Percentiles rank a stretch among this genome's conserved stretches.
Conservation (phyloP, 2,113 vertebrate species). For the Dascyllus trimaculatus region DNA sequence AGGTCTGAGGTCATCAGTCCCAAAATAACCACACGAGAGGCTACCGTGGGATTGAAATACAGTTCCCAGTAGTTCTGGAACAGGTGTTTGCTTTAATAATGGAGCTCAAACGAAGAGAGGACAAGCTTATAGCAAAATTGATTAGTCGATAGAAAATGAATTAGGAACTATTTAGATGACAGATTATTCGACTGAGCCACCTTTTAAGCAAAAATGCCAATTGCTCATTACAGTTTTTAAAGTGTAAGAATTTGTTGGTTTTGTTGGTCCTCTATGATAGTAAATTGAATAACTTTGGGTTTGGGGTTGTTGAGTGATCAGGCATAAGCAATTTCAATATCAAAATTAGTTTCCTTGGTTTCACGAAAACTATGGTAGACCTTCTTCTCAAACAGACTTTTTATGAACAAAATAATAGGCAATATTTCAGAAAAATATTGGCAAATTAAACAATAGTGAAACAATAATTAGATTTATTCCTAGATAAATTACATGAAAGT, state of each 20-base stretch:
- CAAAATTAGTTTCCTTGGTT: no score
- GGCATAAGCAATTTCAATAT: no score
- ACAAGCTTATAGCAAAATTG: not conserved
- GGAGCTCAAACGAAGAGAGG: slow-evolving; percentile 1
- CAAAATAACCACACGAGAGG: slow-evolving; percentile 53
- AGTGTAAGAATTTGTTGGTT: not conserved
- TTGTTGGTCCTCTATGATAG: not conserved
- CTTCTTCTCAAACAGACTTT: no score
- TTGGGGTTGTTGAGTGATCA: no score
- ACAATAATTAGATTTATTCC: no score
- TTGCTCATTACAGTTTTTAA: not conserved
- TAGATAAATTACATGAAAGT: not conserved
- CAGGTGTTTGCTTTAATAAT: slow-evolving; percentile 36
- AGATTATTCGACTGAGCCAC: not conserved
- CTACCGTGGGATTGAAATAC: slow-evolving; percentile 30
- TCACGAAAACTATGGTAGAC: no score
- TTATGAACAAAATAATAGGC: no score
- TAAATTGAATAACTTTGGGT: not conserved
- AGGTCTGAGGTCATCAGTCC: slow-evolving; percentile 31
- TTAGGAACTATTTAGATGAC: not conserved
- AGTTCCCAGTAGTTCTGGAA: slow-evolving; percentile 39
- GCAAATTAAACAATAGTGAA: no score
- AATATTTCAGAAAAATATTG: no score
- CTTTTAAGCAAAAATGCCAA: not conserved
- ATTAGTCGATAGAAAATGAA: not conserved